Base-by-base conservation (phyloP, 2,113 vertebrate genomes). In the Lampris megalopsis region DNA sequence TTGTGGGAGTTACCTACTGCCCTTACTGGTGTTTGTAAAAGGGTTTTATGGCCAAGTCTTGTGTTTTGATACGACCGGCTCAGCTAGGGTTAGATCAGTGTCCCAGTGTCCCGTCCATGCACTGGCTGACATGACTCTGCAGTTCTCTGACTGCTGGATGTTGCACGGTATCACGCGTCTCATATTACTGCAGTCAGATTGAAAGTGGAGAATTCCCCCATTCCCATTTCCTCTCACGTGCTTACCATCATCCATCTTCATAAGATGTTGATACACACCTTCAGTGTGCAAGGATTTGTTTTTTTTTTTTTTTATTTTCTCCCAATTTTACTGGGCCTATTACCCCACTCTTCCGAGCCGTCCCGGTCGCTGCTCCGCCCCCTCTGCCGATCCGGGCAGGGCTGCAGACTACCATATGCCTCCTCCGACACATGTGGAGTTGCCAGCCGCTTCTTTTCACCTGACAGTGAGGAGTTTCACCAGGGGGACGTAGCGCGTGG, bases 141-240 rank as follows among this genome's bases (percentile, higher is more conserved):
- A 24, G 24, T 24, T 24, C 24, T 24, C 24, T 24, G 24, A 24
- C 24, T 24, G 24, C 24, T 24, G 77, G 48, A 7, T 80, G 71
- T 64, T 67, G 24, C 42, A 3, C 52, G 4, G n/a, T n/a, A 1
- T 64, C 38, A 41, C 24, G 80, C 83, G 82, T 1, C 0, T 69
- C 74, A 83, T 87, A 70, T 67, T 65, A 45, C 42, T 43, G 0
- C 1, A 45, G 62, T 74, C 54, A 57, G 56, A 59, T 2, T 71
- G n/a, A 4, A 11, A 45, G 43, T 53, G 68, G 9, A 53, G 57
- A 56, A 24, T 24, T 24, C 24, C 24, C 24, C 24, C 42, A 40
- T 49, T 37, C 2, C 61, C 7, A 41, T 69, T 35, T 2, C 13
- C 45, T 3, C 63, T 58, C 61, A 67, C 8, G 10, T 71, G 42